A percentile compares a stretch with the other conserved stretches of the same genome.
Conservation (phyloP, 2,888 invertebrate species). For the Sabatieria punctata region DNA sequence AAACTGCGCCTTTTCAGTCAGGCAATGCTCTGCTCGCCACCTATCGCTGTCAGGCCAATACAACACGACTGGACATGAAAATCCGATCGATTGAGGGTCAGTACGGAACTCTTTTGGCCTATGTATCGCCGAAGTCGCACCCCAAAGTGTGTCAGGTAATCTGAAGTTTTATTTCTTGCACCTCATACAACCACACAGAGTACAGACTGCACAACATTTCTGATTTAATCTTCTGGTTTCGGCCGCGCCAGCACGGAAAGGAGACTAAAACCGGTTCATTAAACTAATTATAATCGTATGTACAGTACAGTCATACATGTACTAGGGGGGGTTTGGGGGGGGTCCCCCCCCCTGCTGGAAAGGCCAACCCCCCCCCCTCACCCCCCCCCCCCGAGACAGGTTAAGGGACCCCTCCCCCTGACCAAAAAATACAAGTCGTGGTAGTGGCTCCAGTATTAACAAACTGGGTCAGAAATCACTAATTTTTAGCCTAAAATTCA, state of each 20-base stretch:
- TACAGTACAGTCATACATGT: not conserved
- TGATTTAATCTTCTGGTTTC: not conserved
- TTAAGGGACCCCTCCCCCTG: not conserved
- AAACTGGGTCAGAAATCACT: too few species aligned
- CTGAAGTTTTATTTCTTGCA: not conserved
- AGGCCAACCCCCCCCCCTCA: too few species aligned
- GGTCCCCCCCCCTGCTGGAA: too few species aligned
- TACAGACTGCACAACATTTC: constrained; percentile 1
- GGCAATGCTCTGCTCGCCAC: constrained; percentile 61
- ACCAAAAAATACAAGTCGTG: too few species aligned
- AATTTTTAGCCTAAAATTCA: too few species aligned
- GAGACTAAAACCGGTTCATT: not conserved
- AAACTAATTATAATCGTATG: not conserved
- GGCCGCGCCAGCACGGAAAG: too few species aligned
- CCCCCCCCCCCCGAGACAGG: too few species aligned
- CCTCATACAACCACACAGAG: too few species aligned
- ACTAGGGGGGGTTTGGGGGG: too few species aligned
- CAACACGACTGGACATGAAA: constrained; percentile 67
- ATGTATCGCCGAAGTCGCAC: constrained; percentile 58
- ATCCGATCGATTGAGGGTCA: constrained; percentile 62
- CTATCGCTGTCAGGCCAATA: constrained; percentile 80
- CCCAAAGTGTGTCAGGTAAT: constrained; percentile 55
- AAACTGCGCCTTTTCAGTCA: constrained; percentile 39
- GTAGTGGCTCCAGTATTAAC: too few species aligned
- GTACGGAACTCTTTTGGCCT: constrained; percentile 53